A percentile compares a stretch with the other conserved stretches of the same genome.
These are phyloP conservation scores for Ptychoptera contaminata DNA, from an alignment of 2,888 invertebrate species.

Conservation along the genomic window DNA sequence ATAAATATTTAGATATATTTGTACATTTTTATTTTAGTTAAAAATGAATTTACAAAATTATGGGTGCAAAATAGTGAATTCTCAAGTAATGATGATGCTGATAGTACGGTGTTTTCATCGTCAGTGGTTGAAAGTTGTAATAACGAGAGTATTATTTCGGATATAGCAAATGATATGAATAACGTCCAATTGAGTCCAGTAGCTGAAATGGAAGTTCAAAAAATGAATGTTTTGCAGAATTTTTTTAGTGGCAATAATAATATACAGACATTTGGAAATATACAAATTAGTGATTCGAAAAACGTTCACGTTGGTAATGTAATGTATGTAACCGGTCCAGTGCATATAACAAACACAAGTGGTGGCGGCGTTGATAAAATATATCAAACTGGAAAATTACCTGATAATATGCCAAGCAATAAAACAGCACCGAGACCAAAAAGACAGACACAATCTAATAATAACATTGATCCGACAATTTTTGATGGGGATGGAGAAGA, in stretches of 20 bases:
- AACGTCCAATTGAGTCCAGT: not conserved
- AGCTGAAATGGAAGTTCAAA: slow-evolving; percentile 6
- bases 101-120: slow-evolving; percentile 5
- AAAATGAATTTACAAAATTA: no score
- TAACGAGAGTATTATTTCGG: not conserved
- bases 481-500: not conserved
- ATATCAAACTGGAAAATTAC: slow-evolving; percentile 10
- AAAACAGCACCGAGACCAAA: not conserved
- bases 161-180: not conserved
- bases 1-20: no score
- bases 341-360: slow-evolving; percentile 21
- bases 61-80: no score
- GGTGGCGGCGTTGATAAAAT: slow-evolving; percentile 1
- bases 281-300: slow-evolving; percentile 29
- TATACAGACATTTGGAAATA: slow-evolving; percentile 24
- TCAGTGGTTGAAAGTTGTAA: slow-evolving; percentile 7
- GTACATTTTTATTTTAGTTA: no score
- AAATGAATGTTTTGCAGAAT: slow-evolving; percentile 19
- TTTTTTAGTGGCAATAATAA: slow-evolving; percentile 21
- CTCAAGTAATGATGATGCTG: not conserved
- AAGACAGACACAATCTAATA: not conserved
- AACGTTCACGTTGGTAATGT: slow-evolving; percentile 34
- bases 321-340: slow-evolving; percentile 33
- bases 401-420: not conserved
- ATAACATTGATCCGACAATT: not conserved